Base-by-base conservation (phyloP, 2,797 vertebrate species). In the Sciurus carolinensis region DNA sequence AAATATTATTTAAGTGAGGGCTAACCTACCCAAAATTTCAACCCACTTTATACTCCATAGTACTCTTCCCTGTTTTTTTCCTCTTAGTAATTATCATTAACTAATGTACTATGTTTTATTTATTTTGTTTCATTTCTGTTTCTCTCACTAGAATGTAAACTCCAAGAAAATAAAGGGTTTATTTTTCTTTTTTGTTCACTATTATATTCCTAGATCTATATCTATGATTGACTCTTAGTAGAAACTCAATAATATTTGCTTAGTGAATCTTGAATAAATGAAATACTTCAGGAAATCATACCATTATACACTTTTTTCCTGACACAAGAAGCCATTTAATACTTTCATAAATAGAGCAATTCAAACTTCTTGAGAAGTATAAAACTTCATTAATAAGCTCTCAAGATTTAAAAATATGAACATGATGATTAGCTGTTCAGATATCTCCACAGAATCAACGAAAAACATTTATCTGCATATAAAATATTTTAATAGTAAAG, bases 401-500 rank as follows among this genome's bases (percentile, higher is more conserved):
- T 62, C 24, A 62, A 62, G 59, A 62, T 62, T 62, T 62, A 62
- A 62, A 59, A 62, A 62, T 87, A 69, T 33, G 22, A 85, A 47
- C 57, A 75, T 90, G 44, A 93, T 83, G 26, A 95, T 80, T 52
- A 85, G 33, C 28, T 82, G 2, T 93, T 87, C n/a, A 84, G 22
- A 66, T 24, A 3, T 59, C 52, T 1, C 85, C 54, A 95, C 0
- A 94, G 26, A 90, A 92, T 77, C 76, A 95, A 85, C 76, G 6
- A 87, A 28, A 95, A 92, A 36, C 57, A 92, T 82, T 87, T 73
- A 72, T 77, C 94, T 92, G 62, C 44, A 72, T 77, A 14, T 28
- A 95, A 96, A 97, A 93, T 94, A 90, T 75, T 98, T 97, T 98
- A 97, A 93, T 91, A 95, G 96, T 76, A 81, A 92, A 95, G 22